Base-by-base conservation (phyloP, 2,797 vertebrate species). In the Pseudomugil tenellus region DNA sequence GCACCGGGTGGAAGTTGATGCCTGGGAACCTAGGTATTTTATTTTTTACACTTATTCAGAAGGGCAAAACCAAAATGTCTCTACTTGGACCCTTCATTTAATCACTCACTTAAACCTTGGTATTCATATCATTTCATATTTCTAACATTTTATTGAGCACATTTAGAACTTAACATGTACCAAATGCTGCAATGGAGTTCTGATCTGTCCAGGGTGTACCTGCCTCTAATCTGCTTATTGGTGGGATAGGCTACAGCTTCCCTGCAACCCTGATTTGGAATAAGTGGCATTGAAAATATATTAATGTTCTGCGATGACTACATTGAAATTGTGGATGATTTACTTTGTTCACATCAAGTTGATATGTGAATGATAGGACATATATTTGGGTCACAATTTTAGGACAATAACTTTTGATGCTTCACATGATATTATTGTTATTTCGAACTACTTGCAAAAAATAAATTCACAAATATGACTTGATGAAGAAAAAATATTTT, bases 331-430 rank as follows among this genome's bases (percentile, higher is more conserved):
- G 37, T 53, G 58, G 6, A 16, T 1, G 32, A 23, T 54, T 59
- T 26, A 5, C 37, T 70, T 10, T n/a, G n/a, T 21, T 41, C 73
- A 35, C 52, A 58, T 58, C 3, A 57, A 34, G 43, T 53, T 72
- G 29, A 6, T 39, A 7, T 7, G n/a, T 39, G 37, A 39, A 3
- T 16, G 37, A 2, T 12, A 35, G 7, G 32, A 32, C 7, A 35
- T 35, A 13, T 34, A 35, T 35, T 34, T 1, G 32, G 32, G 32
- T 34, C 32, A 35, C 34, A 35, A 35, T 11, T 16, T 29, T 39
- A 39, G 35, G 35, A 39, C 14, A 16, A 49, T 25, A 9, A 23
- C 1, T 23, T 12, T 23, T 25, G 4, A 23, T 10, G 23, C 11
- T 12, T 23, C 11, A 23, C 12, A 21, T 25, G 41, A 13, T 49